phyloP scores from a whole-genome alignment of 2,797 vertebrate genomes.

The Parambassis ranga region DNA sequence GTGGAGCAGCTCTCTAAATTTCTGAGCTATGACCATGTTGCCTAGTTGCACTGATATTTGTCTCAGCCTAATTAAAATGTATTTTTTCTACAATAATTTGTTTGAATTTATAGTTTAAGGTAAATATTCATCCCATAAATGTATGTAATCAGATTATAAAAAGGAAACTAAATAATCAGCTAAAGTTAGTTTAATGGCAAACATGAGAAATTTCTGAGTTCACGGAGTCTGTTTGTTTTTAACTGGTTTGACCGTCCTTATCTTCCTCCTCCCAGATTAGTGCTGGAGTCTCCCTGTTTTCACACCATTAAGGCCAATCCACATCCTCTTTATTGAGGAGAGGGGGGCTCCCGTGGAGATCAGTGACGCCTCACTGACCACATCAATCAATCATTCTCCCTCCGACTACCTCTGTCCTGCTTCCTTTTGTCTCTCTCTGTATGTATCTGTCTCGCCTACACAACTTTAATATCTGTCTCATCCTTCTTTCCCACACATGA shows the following conservation, averaged over 20 bases:
- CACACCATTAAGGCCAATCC: slow-evolving; percentile 67
- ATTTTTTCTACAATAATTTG: too few relatives aligned
- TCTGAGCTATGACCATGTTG: neutral
- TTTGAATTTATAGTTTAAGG: too few relatives aligned
- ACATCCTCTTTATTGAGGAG: slow-evolving; percentile 56
- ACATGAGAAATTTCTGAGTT: slow-evolving; percentile 12
- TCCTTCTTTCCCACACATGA: slow-evolving; percentile 70
- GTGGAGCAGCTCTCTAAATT: neutral
- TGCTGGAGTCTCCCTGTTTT: slow-evolving; percentile 57
- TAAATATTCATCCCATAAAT: too few relatives aligned
- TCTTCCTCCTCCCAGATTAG: slow-evolving; percentile 62
- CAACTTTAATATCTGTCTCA: slow-evolving; percentile 63
- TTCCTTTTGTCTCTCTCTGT: slow-evolving; percentile 68
- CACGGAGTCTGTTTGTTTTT: slow-evolving; percentile 45
- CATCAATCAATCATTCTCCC: slow-evolving; percentile 80
- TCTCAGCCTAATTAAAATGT: neutral
- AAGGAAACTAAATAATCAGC: too few relatives aligned
- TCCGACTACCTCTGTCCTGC: slow-evolving; percentile 53
- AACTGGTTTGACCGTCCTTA: slow-evolving; percentile 29
- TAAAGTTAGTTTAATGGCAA: neutral
- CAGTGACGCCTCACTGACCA: slow-evolving; percentile 81
- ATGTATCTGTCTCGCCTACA: slow-evolving; percentile 69
- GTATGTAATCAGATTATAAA: too few relatives aligned
- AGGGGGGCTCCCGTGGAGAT: slow-evolving; percentile 72
- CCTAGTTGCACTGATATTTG: neutral